Base-by-base conservation (phyloP, 2,888 invertebrate genomes). In the Xanthostigma xanthostigma region DNA sequence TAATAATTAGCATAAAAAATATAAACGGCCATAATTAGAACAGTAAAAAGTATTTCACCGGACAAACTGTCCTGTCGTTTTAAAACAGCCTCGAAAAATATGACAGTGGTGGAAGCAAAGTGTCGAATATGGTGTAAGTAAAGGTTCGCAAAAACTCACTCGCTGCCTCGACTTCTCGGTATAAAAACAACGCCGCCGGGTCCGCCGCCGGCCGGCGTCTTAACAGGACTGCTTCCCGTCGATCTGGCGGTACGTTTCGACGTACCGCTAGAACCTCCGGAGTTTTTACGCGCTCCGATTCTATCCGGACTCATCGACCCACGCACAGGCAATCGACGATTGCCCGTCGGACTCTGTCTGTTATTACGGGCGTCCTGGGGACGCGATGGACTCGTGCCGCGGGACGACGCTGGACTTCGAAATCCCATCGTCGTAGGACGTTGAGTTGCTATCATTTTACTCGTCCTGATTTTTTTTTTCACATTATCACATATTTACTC, bases 351-450 rank as follows among this genome's bases (percentile, higher is more conserved):
- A 17, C 42, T 42, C 27, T 17, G 42, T 10, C 12, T 17, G 17
- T 42, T 42, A 12, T 27, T 42, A 13, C 12, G 14, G 9, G 33
- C 27, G 9, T 33, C 27, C 14, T 9, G 27, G 10, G 33, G 12
- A 27, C 42, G 14, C 17, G 33, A 14, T 17, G 42, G 63, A 52
- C 63, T 62, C 13, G 53, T 56, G 3, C 62, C 63, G 14, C 64
- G 55, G 0, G 64, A 65, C 17, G 54, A 53, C 39, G 62, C 58
- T 34, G 64, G 61, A 9, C 62, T 61, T 52, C 56, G 59, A 50
- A 52, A 53, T 8, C 53, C 13, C 36, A 36, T 44, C 12, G 45
- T 45, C 17, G 45, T 37, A 5, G 60, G 57, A 50, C 59, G 56
- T n/a, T 27, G 27, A 27, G 60, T 59, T 36, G 63, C 62, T 63